Evolutionary conservation across 2,888 invertebrate species (phyloP).

Genomic region (Chromoteleia sp.): DNA sequence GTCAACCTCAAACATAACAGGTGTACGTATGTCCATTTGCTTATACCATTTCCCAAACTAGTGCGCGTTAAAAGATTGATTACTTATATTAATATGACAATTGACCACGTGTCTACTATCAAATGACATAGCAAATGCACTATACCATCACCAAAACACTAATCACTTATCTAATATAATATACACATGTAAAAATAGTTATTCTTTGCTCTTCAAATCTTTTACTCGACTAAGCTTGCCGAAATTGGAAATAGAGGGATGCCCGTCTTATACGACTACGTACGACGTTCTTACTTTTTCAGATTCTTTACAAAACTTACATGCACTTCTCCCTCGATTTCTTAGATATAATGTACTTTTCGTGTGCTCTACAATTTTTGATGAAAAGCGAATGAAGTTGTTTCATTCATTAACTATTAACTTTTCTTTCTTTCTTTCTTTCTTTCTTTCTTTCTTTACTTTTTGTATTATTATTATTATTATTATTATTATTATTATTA

Average conservation of each 20-base stretch:
- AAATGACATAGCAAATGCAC: slow-evolving; percentile 84
- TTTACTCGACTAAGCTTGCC: slow-evolving; percentile 83
- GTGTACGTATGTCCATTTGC: slow-evolving; percentile 81
- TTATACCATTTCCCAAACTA: slow-evolving; percentile 79
- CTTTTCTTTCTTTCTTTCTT: slow-evolving; percentile 10
- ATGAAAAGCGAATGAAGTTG: no score
- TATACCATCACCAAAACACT: slow-evolving; percentile 84
- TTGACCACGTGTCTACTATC: slow-evolving; percentile 74
- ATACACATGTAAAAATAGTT: slow-evolving; percentile 75
- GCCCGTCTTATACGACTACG: slow-evolving; percentile 82
- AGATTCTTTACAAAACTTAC: slow-evolving; percentile 83
- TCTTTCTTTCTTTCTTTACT: slow-evolving; percentile 2
- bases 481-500: no score
- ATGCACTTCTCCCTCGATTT: slow-evolving; percentile 84
- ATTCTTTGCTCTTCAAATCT: slow-evolving; percentile 75
- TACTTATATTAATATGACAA: slow-evolving; percentile 47
- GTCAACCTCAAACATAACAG: slow-evolving; percentile 78
- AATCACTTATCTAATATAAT: slow-evolving; percentile 78
- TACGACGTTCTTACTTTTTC: slow-evolving; percentile 77
- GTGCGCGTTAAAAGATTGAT: slow-evolving; percentile 55
- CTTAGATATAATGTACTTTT: slow-evolving; percentile 78
- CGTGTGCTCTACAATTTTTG: slow-evolving; percentile 24
- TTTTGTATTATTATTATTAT: no score
- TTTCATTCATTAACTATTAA: neutral
- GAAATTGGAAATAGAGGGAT: slow-evolving; percentile 84